phyloP scores from a whole-genome alignment of 2,797 vertebrate genomes.

The Coccyzus lansbergi region DNA sequence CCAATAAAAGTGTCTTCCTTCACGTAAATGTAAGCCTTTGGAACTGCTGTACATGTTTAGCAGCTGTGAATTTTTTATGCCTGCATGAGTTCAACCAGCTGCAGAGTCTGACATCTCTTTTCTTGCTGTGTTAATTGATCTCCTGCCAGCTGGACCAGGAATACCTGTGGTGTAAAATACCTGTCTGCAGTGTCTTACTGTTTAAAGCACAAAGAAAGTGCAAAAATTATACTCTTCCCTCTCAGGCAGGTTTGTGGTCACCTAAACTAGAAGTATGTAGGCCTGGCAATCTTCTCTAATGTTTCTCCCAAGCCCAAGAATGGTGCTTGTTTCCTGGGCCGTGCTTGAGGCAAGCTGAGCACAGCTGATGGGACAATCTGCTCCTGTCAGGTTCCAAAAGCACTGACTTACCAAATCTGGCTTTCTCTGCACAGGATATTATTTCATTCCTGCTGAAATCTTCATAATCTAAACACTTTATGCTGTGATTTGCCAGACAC shows the following conservation, averaged over 20 bases:
- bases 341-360: background rate
- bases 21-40: background rate
- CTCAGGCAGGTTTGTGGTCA: background rate
- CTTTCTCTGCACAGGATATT: too few relatives aligned
- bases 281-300: background rate
- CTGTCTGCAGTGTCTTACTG: background rate
- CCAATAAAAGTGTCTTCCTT: background rate
- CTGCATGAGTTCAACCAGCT: background rate
- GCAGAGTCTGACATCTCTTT: background rate
- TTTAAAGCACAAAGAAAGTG: background rate
- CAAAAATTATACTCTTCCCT: background rate
- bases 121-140: background rate
- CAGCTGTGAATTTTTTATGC: background rate
- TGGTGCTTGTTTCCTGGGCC: accelerated
- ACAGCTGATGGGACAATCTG: background rate
- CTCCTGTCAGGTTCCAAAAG: background rate
- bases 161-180: background rate
- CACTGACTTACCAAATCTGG: background rate
- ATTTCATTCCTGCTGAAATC: background rate
- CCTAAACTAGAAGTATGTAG: background rate
- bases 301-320: background rate
- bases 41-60: background rate
- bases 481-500: background rate
- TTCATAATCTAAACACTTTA: accelerated
- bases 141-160: background rate